These are phyloP conservation scores for Variabilichromis moorii DNA, from an alignment of 2,113 vertebrate genomes.

Conservation along the genomic window DNA sequence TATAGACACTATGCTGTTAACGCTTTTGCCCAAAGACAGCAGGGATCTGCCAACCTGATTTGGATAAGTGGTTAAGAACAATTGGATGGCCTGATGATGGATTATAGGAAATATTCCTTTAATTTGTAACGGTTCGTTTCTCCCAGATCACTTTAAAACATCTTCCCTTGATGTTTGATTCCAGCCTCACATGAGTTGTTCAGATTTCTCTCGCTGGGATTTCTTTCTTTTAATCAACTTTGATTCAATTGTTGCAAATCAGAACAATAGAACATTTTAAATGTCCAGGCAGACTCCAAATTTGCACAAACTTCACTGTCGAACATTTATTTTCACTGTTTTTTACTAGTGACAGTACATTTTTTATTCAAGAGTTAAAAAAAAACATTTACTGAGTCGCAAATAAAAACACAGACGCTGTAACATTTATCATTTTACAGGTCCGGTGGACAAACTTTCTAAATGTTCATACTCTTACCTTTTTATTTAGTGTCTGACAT, in stretches of 20 bases:
- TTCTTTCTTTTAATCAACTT: background rate
- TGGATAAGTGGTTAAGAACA: background rate
- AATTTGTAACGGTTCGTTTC: accelerated
- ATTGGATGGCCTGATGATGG: background rate
- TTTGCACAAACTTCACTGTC: background rate
- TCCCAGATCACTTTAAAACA: background rate
- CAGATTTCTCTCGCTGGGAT: background rate
- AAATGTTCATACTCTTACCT: background rate
- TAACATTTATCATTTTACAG: background rate
- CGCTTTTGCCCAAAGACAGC: background rate
- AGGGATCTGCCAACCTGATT: background rate
- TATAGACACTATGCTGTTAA: background rate
- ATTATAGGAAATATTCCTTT: background rate
- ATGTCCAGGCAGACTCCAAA: background rate
- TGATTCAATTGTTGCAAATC: background rate
- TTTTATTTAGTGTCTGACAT: background rate
- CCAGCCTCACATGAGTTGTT: background rate
- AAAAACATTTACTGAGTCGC: background rate
- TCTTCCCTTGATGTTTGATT: background rate
- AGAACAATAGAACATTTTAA: background rate
- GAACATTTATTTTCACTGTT: background rate
- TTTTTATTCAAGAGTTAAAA: background rate
- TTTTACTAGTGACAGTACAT: background rate
- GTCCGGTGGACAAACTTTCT: background rate
- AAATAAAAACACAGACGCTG: background rate